Evolutionary conservation across 1,140 invertebrate species (phyloP), one percentile per base, ranked within the genome.

Genomic region (Drosophila albomicans): DNA sequence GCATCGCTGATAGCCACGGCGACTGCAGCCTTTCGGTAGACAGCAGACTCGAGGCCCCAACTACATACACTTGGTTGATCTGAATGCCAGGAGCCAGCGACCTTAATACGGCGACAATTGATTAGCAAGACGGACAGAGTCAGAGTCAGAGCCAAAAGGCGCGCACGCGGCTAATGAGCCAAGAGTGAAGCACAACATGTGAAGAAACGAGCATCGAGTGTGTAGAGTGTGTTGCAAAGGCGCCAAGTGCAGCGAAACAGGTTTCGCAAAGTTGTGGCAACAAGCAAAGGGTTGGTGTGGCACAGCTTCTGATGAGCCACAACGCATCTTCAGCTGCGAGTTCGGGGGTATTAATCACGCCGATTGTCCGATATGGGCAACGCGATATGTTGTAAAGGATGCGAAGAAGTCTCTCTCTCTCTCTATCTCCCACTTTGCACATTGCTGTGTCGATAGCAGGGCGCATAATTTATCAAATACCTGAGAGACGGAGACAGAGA

Each of bases 401-500:
- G 30, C 16, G 30, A 25, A 25, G 20, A 25, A 25, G 20, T 4
- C 20, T 25, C 20, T 25, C 20, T 25, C 20, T 25, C 20, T 25
- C 20, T 25, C 4, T 25, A 2, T 3, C 16, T 20, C 0, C 2
- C 38, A 65, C 13, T 41, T 68, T 82, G 84, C 82, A 87, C 82
- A 82, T 87, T 81, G 68, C 72, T 58, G 51, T 56, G 76, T 63
- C 75, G 75, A 85, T 81, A 81, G 62, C 82, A 70, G 71, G 66
- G 79, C 58, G 61, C 68, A 87, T 81, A 89, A 89, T 89, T 89
- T 89, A 89, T 89, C 85, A 89, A 89, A 89, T 79, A 57, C 68
- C 63, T 70, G 48, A 28, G 35, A 58, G 46, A 56, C 51, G 49
- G 41, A 25, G 15, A n/a, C 38, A 35, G 15, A 54, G 25, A 6